These are phyloP conservation scores for Odocoileus hemionus DNA, from an alignment of 2,113 vertebrate genomes.

Conservation along the genomic window DNA sequence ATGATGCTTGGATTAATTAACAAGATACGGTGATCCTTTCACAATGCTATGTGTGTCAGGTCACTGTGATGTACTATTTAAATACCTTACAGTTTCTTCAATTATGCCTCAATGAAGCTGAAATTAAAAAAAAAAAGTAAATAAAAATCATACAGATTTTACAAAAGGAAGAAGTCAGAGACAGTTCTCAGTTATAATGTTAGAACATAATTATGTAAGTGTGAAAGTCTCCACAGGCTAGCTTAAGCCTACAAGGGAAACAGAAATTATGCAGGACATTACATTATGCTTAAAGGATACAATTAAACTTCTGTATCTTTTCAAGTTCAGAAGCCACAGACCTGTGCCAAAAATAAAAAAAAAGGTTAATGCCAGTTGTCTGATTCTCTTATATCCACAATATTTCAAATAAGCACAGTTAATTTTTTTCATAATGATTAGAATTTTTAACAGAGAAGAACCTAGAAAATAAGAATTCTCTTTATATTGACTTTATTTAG, in stretches of 20 bases:
- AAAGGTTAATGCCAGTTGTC: neutral
- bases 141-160: neutral
- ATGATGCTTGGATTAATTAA: neutral
- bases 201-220: neutral
- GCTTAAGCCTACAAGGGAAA: neutral
- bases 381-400: conserved; percentile 6
- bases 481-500: conserved; percentile 19
- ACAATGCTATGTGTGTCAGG: neutral
- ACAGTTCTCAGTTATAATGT: neutral
- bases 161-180: neutral
- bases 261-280: neutral
- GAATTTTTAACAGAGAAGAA: neutral
- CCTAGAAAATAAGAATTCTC: conserved; percentile 1
- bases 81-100: neutral
- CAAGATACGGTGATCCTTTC: neutral
- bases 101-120: neutral
- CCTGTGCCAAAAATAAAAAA: conserved; percentile 69
- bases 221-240: neutral
- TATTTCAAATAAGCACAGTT: conserved; percentile 30
- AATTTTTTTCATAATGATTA: conserved; percentile 16
- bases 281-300: conserved; percentile 80
- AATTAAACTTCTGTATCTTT: conserved; percentile 84
- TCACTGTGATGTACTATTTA: neutral
- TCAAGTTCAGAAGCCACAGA: conserved; percentile 80
- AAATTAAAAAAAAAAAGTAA: neutral